These are phyloP conservation scores for Athene cunicularia DNA, from an alignment of 2,113 vertebrate genomes.

Conservation along the genomic window DNA sequence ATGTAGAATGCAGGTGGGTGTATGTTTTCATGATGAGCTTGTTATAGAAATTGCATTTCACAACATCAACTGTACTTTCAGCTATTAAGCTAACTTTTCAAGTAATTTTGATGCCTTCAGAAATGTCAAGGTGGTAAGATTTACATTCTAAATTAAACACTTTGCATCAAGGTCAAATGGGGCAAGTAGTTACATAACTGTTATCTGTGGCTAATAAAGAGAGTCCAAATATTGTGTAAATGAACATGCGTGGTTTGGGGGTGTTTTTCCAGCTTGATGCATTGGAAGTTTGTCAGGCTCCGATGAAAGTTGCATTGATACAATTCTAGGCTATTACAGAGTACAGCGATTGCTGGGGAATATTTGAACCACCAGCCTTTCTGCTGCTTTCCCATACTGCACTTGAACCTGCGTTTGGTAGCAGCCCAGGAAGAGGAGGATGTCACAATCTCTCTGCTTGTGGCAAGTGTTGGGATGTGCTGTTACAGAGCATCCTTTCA, in stretches of 20 bases:
- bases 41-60: neutral
- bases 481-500: neutral
- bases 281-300: neutral
- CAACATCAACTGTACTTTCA: neutral
- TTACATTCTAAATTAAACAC: neutral
- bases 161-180: neutral
- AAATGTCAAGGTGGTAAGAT: neutral
- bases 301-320: neutral
- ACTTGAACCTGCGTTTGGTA: neutral
- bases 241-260: neutral
- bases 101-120: neutral
- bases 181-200: neutral
- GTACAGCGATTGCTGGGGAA: neutral
- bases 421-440: neutral
- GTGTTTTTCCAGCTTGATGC: neutral
- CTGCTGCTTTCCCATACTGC: neutral
- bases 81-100: neutral
- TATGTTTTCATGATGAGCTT: neutral
- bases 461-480: rapidly evolving
- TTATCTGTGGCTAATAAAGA: neutral
- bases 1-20: neutral
- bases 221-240: neutral
- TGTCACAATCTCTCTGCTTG: neutral
- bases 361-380: neutral
- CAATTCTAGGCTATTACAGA: neutral